Base-by-base conservation (phyloP, 2,888 invertebrate genomes). In the Cephalotes varians region DNA sequence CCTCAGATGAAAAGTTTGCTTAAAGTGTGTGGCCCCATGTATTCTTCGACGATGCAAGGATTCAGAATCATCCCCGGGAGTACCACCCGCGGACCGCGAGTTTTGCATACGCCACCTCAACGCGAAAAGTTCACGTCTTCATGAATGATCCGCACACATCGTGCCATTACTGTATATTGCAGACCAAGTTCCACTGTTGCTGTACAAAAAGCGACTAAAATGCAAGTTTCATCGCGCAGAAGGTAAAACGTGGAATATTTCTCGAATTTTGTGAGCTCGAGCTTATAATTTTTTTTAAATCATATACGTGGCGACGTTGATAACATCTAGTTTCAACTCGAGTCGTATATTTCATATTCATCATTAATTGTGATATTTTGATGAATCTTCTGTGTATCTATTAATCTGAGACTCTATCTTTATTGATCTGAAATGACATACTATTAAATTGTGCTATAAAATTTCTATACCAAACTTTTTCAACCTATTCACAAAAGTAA, bases 1-100 rank as follows among this genome's bases (percentile, higher is more conserved):
- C 60, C n/a, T 40, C 28, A 64, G 86, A 87, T 84, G 83, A 85
- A 85, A 87, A 89, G 84, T 89, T 86, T 84, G 73, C 73, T 83
- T 80, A 80, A 86, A 87, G 85, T 51, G 86, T 81, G 67, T 79
- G 77, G 69, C 83, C 81, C 74, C 71, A 62, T 21, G 83, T 84
- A 74, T 88, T 85, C 85, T 86, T 81, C 74, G 60, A 18, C 60
- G 81, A 86, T 84, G 81, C 84, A 47, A 37, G 40, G 79, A 79
- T 76, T 83, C 71, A 79, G 58, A 84, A 83, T 83, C 84, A 69
- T 47, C 49, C 44, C 28, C 56, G 79, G 56, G 80, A 87, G 51
- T 58, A 34, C 65, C 64, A 64, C 64, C 72, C 80, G 76, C 18
- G 18, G 54, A 76, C 47, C 56, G 76, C 51, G 37, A 31, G 71